A percentile compares a stretch with the other conserved stretches of the same genome.
phyloP scores from a whole-genome alignment of 2,888 invertebrate genomes.

The Creontiades dilutus region DNA sequence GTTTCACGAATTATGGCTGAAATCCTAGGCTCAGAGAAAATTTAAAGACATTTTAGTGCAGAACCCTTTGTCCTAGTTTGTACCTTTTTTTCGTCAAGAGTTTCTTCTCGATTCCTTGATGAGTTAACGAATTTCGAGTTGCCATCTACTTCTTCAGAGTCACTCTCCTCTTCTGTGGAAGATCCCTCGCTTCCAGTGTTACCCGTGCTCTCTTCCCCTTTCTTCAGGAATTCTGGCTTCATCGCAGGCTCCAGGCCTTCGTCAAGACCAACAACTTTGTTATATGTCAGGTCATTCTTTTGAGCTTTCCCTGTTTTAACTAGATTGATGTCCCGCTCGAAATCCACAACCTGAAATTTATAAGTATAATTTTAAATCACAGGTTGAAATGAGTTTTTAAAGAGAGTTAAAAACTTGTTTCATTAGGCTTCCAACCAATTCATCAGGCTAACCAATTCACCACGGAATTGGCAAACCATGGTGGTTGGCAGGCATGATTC shows the following conservation, averaged over 20 bases:
- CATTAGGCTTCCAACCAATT: too few species aligned
- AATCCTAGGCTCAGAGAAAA: too few species aligned
- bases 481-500: too few species aligned
- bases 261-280: constrained; percentile 91
- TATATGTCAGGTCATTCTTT: constrained; percentile 87
- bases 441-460: too few species aligned
- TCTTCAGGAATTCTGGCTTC: constrained; percentile 76
- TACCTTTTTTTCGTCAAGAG: constrained; percentile 88
- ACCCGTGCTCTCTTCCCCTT: constrained; percentile 33
- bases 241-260: constrained; percentile 86
- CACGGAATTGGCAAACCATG: too few species aligned
- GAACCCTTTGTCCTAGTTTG: not conserved
- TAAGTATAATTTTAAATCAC: not conserved
- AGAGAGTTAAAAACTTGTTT: too few species aligned
- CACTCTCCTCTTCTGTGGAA: constrained; percentile 76
- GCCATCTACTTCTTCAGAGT: constrained; percentile 79
- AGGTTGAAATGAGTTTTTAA: too few species aligned
- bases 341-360: constrained; percentile 85
- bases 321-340: constrained; percentile 90
- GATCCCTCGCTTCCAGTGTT: constrained; percentile 54
- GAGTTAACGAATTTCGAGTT: constrained; percentile 82
- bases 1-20: too few species aligned
- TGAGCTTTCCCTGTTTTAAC: constrained; percentile 85
- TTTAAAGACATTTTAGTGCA: too few species aligned
- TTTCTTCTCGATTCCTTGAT: constrained; percentile 88